These are phyloP conservation scores for Dipodomys merriami DNA, from an alignment of 2,113 vertebrate species.

Conservation along the genomic window DNA sequence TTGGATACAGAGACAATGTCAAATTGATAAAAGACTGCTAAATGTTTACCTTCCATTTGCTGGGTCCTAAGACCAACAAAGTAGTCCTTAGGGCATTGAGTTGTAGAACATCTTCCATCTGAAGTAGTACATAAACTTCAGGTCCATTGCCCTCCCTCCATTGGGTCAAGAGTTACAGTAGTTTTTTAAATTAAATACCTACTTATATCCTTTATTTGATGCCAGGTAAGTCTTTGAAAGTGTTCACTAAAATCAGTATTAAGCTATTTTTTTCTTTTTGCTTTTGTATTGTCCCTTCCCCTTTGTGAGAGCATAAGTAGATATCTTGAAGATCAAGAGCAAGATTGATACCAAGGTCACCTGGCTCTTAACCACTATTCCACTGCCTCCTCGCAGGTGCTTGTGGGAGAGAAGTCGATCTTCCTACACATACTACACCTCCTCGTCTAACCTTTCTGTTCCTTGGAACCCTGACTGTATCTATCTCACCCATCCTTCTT, in stretches of 20 bases:
- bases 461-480: not conserved
- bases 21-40: not conserved
- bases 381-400: not conserved
- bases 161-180: not conserved
- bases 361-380: not conserved
- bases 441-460: not conserved
- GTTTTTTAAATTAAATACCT: not conserved
- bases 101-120: not conserved
- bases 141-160: not conserved
- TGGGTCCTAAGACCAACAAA: not conserved
- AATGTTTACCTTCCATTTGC: not conserved
- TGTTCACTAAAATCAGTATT: not conserved
- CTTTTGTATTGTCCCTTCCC: not conserved
- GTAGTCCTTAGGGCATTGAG: not conserved
- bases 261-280: not conserved
- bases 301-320: not conserved
- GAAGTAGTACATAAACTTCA: not conserved
- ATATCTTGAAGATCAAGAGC: not conserved
- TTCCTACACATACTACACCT: rapidly evolving
- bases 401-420: not conserved
- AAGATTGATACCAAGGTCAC: not conserved
- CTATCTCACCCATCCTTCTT: too few relatives aligned
- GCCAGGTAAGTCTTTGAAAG: not conserved
- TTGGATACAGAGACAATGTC: not conserved
- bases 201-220: not conserved